Conservation (phyloP, 2,888 invertebrate species). For the Calliopum simillimum region DNA sequence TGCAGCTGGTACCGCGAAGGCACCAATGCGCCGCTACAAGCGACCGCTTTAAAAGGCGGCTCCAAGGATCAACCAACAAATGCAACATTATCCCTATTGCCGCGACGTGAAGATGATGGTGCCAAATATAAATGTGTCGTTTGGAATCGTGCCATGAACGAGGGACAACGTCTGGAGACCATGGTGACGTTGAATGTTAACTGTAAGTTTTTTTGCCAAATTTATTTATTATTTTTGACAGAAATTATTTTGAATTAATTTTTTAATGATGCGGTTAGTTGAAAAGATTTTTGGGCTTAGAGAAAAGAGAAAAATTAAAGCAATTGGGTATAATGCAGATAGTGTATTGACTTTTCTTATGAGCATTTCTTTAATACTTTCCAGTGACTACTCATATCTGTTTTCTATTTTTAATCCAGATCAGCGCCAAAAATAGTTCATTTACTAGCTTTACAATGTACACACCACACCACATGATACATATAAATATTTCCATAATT, state of each 20-base stretch:
- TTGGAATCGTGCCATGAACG: constrained; percentile 88
- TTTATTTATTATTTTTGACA: constrained; percentile 40
- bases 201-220: constrained; percentile 79
- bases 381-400: too few species aligned
- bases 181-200: constrained; percentile 86
- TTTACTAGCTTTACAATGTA: too few species aligned
- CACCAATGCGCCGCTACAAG: constrained; percentile 78
- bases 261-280: too few species aligned
- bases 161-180: constrained; percentile 82
- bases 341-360: too few species aligned
- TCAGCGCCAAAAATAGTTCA: too few species aligned
- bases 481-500: too few species aligned
- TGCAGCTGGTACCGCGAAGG: constrained; percentile 85
- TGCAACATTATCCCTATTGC: constrained; percentile 80
- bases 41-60: constrained; percentile 76
- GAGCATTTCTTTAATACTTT: too few species aligned
- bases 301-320: too few species aligned
- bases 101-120: constrained; percentile 86
- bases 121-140: constrained; percentile 87
- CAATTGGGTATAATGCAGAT: too few species aligned
- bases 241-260: not conserved
- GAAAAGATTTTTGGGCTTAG: too few species aligned
- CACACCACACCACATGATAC: too few species aligned
- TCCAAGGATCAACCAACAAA: constrained; percentile 81
- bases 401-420: too few species aligned